Conservation (phyloP, 2,797 vertebrate genomes). For the Epinephelus malabaricus region DNA sequence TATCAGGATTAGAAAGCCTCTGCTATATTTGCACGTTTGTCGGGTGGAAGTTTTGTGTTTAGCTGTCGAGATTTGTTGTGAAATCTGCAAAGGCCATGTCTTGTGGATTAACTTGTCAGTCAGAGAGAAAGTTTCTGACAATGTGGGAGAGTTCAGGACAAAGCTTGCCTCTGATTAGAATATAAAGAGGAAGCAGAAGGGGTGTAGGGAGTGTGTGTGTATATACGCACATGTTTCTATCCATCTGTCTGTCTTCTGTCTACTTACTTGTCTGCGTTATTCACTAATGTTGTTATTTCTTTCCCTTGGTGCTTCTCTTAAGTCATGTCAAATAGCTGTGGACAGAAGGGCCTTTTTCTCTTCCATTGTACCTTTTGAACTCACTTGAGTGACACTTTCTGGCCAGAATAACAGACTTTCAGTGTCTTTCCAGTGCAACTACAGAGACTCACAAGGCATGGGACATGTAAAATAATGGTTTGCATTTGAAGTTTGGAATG, state of each 20-base stretch:
- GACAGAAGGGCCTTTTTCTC: constrained; percentile 14
- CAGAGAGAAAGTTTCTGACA: constrained; percentile 59
- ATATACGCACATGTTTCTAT: background rate
- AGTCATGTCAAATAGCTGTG: constrained; percentile 45
- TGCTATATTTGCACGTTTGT: constrained; percentile 43
- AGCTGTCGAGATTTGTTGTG: constrained; percentile 49
- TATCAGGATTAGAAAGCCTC: constrained; percentile 53
- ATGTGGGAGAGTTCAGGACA: constrained; percentile 55
- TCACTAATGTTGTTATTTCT: constrained; percentile 47
- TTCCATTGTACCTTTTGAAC: constrained; percentile 30
- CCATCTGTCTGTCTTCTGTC: constrained; percentile 22
- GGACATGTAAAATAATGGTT: constrained; percentile 19
- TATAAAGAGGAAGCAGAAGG: constrained; percentile 32
- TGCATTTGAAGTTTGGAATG: constrained; percentile 27
- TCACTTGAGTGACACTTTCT: constrained; percentile 25
- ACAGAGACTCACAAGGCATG: constrained; percentile 19
- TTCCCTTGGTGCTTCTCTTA: constrained; percentile 36
- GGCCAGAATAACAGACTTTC: constrained; percentile 32
- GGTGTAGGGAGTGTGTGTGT: background rate
- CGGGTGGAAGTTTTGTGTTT: constrained; percentile 48
- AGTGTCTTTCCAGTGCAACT: background rate
- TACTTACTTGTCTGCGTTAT: constrained; percentile 2
- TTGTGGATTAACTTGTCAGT: constrained; percentile 68
- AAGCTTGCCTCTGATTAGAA: constrained; percentile 59
- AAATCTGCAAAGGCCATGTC: constrained; percentile 64